Evolutionary conservation across 2,888 invertebrate species (phyloP).

Genomic region (Notodonta ziczac): DNA sequence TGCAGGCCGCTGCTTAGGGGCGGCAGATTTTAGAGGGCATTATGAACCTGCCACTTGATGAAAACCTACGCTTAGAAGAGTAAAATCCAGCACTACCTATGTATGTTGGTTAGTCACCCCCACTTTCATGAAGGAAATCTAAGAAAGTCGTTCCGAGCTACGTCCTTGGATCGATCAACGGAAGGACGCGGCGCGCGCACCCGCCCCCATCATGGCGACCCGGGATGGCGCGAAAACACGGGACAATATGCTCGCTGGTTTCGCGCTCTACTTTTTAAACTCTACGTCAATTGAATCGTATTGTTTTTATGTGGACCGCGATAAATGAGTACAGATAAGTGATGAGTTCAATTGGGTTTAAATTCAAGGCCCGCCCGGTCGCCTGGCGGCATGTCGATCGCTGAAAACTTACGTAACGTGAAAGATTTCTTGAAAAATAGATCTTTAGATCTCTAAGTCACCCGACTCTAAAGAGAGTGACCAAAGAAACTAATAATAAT

Average conservation of each 20-base stretch:
- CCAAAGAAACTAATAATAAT: too few relatives aligned
- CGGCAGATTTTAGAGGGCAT: too few relatives aligned
- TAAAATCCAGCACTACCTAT: too few relatives aligned
- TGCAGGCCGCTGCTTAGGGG: too few relatives aligned
- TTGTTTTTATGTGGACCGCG: conserved; percentile 2
- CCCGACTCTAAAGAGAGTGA: too few relatives aligned
- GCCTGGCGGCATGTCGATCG: background rate
- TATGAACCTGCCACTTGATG: too few relatives aligned
- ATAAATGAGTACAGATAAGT: conserved; percentile 10
- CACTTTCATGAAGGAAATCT: background rate
- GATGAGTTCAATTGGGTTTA: conserved; percentile 9
- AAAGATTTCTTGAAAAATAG: conserved; percentile 8
- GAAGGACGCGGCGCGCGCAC: conserved; percentile 78
- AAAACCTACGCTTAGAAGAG: too few relatives aligned
- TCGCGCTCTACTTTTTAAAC: conserved; percentile 7
- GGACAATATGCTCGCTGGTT: conserved; percentile 12
- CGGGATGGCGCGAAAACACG: conserved; percentile 35
- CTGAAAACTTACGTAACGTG: conserved; percentile 21
- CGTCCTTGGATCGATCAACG: conserved; percentile 77
- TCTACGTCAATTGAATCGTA: background rate
- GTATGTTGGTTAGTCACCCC: background rate
- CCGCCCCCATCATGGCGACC: conserved; percentile 29
- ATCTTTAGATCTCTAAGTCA: too few relatives aligned
- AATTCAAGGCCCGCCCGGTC: conserved; percentile 4
- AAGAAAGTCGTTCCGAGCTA: conserved; percentile 36